These are phyloP conservation scores for Heliornis fulica DNA, from an alignment of 2,113 vertebrate genomes.

Conservation along the genomic window DNA sequence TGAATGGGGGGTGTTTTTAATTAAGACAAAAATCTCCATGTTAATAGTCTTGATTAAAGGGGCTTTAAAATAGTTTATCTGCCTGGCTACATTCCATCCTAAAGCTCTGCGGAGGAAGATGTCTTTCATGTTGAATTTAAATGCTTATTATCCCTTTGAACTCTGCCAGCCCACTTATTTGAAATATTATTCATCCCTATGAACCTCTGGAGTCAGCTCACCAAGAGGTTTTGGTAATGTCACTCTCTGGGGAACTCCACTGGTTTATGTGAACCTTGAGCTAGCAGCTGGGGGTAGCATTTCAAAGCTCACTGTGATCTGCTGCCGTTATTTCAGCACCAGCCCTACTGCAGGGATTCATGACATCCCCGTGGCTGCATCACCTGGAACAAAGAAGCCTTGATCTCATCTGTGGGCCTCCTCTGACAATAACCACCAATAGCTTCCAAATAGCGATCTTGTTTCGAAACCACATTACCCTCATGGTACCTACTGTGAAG, in stretches of 20 bases:
- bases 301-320: neutral
- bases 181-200: constrained; percentile 12
- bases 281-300: neutral
- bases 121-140: constrained; percentile 53
- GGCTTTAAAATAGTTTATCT: constrained; percentile 39
- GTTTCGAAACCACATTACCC: neutral
- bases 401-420: neutral
- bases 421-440: neutral
- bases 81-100: neutral
- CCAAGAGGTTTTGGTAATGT: constrained; percentile 9
- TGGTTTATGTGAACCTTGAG: neutral
- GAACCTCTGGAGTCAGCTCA: neutral
- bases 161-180: constrained; percentile 19
- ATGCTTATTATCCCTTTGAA: constrained; percentile 49
- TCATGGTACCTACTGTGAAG: neutral
- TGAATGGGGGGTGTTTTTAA: constrained; percentile 27
- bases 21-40: constrained; percentile 32
- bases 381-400: neutral
- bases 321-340: neutral
- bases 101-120: constrained; percentile 17
- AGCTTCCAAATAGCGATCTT: neutral
- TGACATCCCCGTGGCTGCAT: accelerated
- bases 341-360: neutral
- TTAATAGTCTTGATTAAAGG: constrained; percentile 48
- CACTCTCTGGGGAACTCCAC: neutral